Conservation (phyloP, 2,888 invertebrate species). For the Caenorhabditis panamensis region DNA sequence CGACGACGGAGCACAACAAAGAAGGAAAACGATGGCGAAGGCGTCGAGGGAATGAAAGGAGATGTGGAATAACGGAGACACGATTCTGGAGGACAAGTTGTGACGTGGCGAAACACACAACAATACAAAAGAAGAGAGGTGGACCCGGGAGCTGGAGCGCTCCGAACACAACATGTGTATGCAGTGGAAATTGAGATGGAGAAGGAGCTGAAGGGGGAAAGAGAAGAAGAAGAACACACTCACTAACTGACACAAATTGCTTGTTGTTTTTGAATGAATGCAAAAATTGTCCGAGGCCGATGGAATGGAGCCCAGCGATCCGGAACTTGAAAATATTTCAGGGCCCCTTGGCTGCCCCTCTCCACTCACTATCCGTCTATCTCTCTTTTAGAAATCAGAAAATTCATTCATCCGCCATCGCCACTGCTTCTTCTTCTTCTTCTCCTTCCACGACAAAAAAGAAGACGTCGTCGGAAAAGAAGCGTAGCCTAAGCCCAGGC, state of each 20-base stretch:
- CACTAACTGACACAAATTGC: slow-evolving; percentile 50
- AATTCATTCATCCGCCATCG: too few relatives aligned
- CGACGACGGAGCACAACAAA: slow-evolving; percentile 8
- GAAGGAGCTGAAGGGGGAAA: not conserved
- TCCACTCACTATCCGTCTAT: slow-evolving; percentile 14
- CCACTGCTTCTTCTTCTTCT: too few relatives aligned
- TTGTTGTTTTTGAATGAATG: slow-evolving; percentile 34
- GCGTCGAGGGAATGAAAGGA: not conserved
- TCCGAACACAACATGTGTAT: slow-evolving; percentile 1
- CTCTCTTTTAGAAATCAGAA: slow-evolving; percentile 1
- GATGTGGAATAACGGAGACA: too few relatives aligned
- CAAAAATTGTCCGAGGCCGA: slow-evolving; percentile 6
- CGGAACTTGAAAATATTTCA: slow-evolving; percentile 4
- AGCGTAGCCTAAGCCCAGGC: slow-evolving; percentile 14
- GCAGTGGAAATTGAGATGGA: slow-evolving; percentile 8
- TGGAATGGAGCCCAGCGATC: slow-evolving; percentile 3
- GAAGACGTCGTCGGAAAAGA: not conserved
- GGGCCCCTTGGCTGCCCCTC: not conserved
- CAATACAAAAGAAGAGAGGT: slow-evolving; percentile 6
- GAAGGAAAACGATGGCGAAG: not conserved
- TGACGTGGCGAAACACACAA: slow-evolving; percentile 3
- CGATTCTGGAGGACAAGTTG: not conserved
- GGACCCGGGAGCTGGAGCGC: not conserved
- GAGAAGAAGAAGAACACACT: slow-evolving; percentile 11
- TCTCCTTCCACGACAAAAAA: not conserved